Conservation (phyloP, 1,140 invertebrate genomes). For the Bradysia coprophila region DNA sequence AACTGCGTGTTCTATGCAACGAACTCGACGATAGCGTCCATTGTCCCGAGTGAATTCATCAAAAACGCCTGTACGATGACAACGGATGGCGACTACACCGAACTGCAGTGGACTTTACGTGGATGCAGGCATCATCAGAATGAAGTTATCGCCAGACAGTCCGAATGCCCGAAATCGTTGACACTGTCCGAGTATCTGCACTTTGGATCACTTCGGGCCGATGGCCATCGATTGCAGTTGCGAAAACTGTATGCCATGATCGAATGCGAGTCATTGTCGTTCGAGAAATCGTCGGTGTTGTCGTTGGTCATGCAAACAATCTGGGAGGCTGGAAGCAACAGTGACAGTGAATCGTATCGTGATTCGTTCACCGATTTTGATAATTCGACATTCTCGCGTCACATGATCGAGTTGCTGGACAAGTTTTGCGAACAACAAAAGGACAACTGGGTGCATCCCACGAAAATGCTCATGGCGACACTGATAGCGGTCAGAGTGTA, state of each 20-base stretch:
- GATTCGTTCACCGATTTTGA: neutral
- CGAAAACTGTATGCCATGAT: slow-evolving; percentile 1
- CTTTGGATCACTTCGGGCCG: neutral
- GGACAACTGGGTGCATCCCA: neutral
- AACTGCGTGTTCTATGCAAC: neutral
- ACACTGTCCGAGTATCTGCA: neutral
- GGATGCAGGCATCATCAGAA: neutral
- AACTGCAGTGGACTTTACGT: neutral
- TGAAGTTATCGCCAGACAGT: neutral
- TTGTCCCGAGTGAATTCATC: neutral
- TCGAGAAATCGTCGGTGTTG: neutral
- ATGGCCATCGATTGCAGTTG: neutral
- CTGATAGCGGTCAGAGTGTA: neutral
- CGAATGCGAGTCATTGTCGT: neutral
- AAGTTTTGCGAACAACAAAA: slow-evolving; percentile 1
- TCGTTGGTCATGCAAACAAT: neutral
- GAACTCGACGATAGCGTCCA: neutral
- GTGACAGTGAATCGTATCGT: neutral
- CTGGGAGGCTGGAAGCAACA: neutral
- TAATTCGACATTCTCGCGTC: neutral
- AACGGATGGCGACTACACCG: neutral
- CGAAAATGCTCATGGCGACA: neutral
- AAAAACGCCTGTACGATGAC: neutral
- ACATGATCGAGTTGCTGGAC: neutral
- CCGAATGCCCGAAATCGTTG: neutral